Evolutionary conservation across 1,140 invertebrate species (phyloP).

Genomic region (Pogonomyrmex californicus): DNA sequence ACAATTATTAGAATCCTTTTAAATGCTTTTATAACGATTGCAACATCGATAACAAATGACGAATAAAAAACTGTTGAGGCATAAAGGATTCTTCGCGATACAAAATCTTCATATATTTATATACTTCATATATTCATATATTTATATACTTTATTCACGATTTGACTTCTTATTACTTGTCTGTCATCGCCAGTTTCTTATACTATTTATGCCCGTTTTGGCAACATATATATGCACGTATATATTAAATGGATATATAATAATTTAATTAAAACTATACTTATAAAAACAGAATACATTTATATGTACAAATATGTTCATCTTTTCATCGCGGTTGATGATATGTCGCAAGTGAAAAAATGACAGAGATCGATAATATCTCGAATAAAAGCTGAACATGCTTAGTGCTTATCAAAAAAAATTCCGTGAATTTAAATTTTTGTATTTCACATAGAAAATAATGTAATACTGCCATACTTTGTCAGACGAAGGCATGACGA

Average conservation of each 20-base stretch:
- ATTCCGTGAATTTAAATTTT: neutral
- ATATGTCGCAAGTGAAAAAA: conserved; percentile 20
- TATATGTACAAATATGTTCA: conserved; percentile 22
- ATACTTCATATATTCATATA: neutral
- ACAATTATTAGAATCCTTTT: conserved; percentile 28
- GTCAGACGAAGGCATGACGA: neutral
- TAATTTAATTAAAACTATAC: conserved; percentile 51
- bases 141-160: neutral
- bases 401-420: neutral
- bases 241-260: conserved; percentile 29
- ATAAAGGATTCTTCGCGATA: neutral
- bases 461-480: conserved; percentile 36
- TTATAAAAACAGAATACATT: neutral
- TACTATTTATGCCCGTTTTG: conserved; percentile 35
- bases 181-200: conserved; percentile 10
- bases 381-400: conserved; percentile 19
- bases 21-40: conserved; percentile 23
- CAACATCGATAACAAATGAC: conserved; percentile 9
- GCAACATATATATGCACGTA: neutral
- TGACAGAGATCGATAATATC: conserved; percentile 45
- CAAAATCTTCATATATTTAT: neutral
- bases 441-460: neutral
- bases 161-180: conserved; percentile 21
- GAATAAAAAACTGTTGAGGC: neutral
- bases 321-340: neutral